Evolutionary conservation across 2,888 invertebrate species (phyloP).

Genomic region (Dicyrtoma fusca): DNA sequence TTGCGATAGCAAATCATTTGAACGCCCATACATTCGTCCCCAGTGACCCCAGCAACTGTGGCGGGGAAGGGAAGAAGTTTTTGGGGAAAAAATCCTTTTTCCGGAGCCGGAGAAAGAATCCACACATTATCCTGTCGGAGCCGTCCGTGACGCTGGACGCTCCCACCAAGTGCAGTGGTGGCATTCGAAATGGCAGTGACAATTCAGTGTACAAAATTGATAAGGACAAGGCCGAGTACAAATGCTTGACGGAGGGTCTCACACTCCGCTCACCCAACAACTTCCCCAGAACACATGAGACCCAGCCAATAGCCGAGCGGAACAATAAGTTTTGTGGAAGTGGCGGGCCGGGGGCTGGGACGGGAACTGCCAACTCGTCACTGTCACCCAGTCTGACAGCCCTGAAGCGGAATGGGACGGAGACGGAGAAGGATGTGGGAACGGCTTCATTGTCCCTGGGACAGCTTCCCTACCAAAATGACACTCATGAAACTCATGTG

Average conservation of each 20-base stretch:
- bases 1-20: slow-evolving; percentile 61
- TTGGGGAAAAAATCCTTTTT: slow-evolving; percentile 22
- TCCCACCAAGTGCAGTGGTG: slow-evolving; percentile 18
- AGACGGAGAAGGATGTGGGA: no score
- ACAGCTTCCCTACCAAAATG: not conserved
- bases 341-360: no score
- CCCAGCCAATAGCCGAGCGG: no score
- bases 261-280: not conserved
- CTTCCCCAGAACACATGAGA: no score
- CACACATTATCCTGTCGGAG: not conserved
- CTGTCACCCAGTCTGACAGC: no score
- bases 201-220: slow-evolving; percentile 29
- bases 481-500: not conserved
- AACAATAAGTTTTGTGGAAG: no score
- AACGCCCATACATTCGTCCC: slow-evolving; percentile 57
- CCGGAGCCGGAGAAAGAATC: not conserved
- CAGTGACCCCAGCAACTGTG: not conserved
- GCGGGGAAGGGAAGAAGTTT: slow-evolving; percentile 2
- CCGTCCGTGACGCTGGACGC: slow-evolving; percentile 2
- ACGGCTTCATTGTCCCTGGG: no score
- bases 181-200: slow-evolving; percentile 15
- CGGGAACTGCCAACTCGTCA: no score
- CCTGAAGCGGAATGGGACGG: no score
- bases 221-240: not conserved
- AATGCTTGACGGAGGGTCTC: not conserved